Conservation (phyloP, 1,140 invertebrate genomes). For the Calycopis cecrops region DNA sequence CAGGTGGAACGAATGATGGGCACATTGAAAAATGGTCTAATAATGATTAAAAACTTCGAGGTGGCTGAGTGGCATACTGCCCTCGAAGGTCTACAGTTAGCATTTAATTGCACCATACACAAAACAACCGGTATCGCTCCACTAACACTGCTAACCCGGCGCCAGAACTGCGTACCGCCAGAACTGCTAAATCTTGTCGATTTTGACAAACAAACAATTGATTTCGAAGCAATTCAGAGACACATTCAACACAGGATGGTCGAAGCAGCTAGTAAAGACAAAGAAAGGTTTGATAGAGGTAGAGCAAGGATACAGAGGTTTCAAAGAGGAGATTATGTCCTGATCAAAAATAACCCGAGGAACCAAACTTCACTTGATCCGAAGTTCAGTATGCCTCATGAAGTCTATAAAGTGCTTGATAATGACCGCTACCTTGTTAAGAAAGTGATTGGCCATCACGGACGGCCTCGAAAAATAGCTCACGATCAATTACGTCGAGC, state of each 20-base stretch:
- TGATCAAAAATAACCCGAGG: conserved; percentile 30
- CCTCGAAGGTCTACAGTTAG: too few relatives aligned
- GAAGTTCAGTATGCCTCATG: conserved; percentile 26
- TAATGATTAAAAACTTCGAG: too few relatives aligned
- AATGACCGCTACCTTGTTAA: conserved; percentile 31
- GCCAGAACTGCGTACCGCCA: too few relatives aligned
- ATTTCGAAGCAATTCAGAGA: conserved; percentile 34
- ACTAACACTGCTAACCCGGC: too few relatives aligned
- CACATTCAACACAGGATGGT: conserved; percentile 24
- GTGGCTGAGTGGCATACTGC: too few relatives aligned
- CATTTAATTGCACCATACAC: too few relatives aligned
- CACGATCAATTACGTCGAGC: conserved; percentile 29
- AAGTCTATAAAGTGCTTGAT: conserved; percentile 23
- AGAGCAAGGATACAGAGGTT: conserved; percentile 22
- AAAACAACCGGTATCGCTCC: too few relatives aligned
- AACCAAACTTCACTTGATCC: conserved; percentile 27
- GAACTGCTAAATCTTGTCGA: too few relatives aligned
- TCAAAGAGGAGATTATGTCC: conserved; percentile 27
- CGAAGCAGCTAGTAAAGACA: conserved; percentile 23
- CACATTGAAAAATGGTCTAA: too few relatives aligned
- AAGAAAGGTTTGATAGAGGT: neutral
- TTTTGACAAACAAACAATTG: conserved; percentile 16
- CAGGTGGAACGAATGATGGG: too few relatives aligned
- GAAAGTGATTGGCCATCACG: conserved; percentile 21
- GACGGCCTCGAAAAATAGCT: conserved; percentile 28